A percentile compares a stretch with the other conserved stretches of the same genome.
Conservation (phyloP, 2,113 vertebrate species). For the Natator depressus region DNA sequence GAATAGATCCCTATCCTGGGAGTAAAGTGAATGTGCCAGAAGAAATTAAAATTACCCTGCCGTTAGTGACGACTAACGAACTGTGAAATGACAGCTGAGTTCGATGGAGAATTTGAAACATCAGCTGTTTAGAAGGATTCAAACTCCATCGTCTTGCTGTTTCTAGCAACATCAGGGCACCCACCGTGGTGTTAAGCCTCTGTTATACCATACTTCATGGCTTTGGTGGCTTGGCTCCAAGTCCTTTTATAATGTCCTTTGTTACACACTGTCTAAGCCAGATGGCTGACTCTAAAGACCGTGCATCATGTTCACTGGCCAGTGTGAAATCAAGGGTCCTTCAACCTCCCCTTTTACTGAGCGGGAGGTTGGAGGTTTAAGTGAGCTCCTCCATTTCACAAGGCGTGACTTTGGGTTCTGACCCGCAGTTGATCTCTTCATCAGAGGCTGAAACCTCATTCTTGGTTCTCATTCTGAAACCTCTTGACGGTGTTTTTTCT, state of each 20-base stretch:
- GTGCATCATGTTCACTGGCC: neutral
- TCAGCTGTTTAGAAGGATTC: neutral
- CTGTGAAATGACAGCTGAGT: neutral
- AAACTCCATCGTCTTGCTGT: neutral
- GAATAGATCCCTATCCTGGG: neutral
- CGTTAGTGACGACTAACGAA: neutral
- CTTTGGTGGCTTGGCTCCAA: neutral
- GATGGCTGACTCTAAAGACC: neutral
- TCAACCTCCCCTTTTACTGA: neutral
- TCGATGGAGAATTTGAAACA: neutral
- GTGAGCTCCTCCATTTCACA: neutral
- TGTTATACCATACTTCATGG: neutral
- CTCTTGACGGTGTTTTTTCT: neutral
- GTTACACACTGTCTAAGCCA: neutral
- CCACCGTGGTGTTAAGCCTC: neutral
- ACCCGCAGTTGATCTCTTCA: too few species aligned
- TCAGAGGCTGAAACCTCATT: neutral
- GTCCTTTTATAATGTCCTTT: neutral
- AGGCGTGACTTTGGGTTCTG: neutral
- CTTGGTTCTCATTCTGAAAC: too few species aligned
- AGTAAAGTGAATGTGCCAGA: neutral
- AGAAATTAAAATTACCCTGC: neutral
- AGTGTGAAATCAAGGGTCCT: neutral
- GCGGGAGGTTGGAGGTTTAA: neutral
- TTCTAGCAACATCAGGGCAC: neutral